Conservation (phyloP, 2,113 vertebrate genomes). For the Pachycephala philippinensis region DNA sequence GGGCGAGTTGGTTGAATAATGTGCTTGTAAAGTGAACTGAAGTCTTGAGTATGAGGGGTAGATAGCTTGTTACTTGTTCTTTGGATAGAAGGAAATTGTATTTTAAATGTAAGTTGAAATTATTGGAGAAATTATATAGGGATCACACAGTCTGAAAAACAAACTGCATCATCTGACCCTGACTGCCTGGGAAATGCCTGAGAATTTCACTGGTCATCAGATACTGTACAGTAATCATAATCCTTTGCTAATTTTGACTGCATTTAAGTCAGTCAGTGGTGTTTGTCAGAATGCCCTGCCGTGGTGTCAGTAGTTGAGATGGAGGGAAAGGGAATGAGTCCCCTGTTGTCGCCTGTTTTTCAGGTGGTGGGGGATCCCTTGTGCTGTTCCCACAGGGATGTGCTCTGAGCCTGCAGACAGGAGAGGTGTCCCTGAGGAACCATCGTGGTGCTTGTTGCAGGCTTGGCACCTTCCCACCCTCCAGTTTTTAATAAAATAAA, state of each 20-base stretch:
- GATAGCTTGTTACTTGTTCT: neutral
- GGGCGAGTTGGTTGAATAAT: neutral
- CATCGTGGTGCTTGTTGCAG: accelerated
- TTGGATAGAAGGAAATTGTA: neutral
- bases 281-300: neutral
- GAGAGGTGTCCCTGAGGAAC: accelerated
- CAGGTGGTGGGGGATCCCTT: neutral
- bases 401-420: neutral
- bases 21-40: neutral
- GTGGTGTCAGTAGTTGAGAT: accelerated
- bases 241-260: neutral
- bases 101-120: neutral
- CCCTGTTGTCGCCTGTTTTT: neutral
- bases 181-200: neutral
- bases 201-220: neutral
- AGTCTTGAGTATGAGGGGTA: neutral
- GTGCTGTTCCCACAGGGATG: neutral
- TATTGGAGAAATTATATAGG: neutral
- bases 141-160: neutral
- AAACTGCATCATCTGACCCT: neutral
- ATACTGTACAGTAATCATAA: neutral
- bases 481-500: neutral
- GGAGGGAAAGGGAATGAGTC: neutral
- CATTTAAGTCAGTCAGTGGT: neutral
- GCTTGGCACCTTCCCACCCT: neutral